A percentile compares a stretch with the other conserved stretches of the same genome.
Evolutionary conservation across 2,797 vertebrate species (phyloP).

Genomic region (Sebastes flavidus): DNA sequence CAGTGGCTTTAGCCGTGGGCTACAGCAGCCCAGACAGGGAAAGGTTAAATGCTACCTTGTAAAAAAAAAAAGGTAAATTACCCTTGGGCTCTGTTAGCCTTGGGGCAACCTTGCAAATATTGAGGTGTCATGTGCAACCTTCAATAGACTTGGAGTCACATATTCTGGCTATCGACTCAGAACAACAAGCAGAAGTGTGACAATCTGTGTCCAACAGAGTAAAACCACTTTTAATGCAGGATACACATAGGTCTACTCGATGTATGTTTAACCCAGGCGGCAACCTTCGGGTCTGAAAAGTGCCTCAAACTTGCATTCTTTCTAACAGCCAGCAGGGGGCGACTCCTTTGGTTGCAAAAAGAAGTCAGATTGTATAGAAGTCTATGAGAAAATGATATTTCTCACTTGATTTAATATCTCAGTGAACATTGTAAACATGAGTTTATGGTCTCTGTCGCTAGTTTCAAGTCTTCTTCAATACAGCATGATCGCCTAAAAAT

Average conservation of each 20-base stretch:
- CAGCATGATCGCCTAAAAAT: background rate
- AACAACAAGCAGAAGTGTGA: background rate
- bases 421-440: background rate
- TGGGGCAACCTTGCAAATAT: conserved; percentile 4
- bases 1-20: conserved; percentile 17
- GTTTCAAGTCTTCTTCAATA: no score
- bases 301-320: background rate
- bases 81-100: conserved; percentile 26
- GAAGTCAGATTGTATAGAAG: no score
- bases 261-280: background rate
- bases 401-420: background rate
- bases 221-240: background rate
- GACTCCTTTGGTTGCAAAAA: no score
- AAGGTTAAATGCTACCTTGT: conserved; percentile 25
- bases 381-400: no score
- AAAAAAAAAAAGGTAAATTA: background rate
- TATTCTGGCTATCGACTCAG: background rate
- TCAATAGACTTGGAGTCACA: background rate
- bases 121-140: background rate
- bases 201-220: background rate
- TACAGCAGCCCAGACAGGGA: conserved; percentile 1
- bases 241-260: background rate
- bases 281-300: background rate
- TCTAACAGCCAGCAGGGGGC: no score
- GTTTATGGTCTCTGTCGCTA: no score